Evolutionary conservation across 2,888 invertebrate species (phyloP).

Genomic region (Colletes collaris): DNA sequence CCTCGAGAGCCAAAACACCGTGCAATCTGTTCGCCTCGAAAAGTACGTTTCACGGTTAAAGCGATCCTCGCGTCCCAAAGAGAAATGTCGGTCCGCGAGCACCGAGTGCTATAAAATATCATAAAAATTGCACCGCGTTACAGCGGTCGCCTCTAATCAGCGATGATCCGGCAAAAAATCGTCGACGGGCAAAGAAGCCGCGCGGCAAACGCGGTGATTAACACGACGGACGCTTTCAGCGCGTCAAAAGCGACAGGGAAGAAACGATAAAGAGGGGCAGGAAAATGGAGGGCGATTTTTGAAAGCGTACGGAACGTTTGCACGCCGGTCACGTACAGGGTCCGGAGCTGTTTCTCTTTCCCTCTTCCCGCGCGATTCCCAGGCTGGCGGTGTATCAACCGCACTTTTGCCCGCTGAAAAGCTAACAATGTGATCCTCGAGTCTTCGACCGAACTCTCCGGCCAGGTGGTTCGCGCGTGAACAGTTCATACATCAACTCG

Average conservation of each 20-base stretch:
- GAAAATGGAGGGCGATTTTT: constrained; percentile 40
- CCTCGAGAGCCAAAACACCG: not conserved
- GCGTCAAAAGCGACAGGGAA: constrained; percentile 10
- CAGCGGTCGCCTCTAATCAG: constrained; percentile 50
- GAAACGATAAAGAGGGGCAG: constrained; percentile 13
- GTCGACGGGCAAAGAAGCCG: constrained; percentile 2
- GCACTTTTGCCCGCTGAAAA: constrained; percentile 65
- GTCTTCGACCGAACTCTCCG: constrained; percentile 52
- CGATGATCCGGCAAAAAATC: constrained; percentile 54
- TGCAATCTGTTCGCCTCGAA: constrained; percentile 26
- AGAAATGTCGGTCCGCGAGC: constrained; percentile 14
- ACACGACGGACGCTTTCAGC: constrained; percentile 32
- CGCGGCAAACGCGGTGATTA: constrained; percentile 45
- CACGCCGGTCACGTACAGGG: constrained; percentile 55
- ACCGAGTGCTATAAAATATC: constrained; percentile 30
- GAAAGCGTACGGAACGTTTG: constrained; percentile 35
- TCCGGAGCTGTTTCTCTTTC: constrained; percentile 6
- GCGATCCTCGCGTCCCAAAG: constrained; percentile 28
- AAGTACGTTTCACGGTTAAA: constrained; percentile 36
- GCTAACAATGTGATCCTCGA: constrained; percentile 72
- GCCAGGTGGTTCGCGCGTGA: constrained; percentile 28
- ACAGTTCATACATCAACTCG: constrained; percentile 52
- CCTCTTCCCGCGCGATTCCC: not conserved
- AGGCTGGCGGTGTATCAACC: constrained; percentile 65
- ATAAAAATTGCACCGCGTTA: constrained; percentile 32